Base-by-base conservation (phyloP, 2,888 invertebrate species). In the Chouioia cunea region DNA sequence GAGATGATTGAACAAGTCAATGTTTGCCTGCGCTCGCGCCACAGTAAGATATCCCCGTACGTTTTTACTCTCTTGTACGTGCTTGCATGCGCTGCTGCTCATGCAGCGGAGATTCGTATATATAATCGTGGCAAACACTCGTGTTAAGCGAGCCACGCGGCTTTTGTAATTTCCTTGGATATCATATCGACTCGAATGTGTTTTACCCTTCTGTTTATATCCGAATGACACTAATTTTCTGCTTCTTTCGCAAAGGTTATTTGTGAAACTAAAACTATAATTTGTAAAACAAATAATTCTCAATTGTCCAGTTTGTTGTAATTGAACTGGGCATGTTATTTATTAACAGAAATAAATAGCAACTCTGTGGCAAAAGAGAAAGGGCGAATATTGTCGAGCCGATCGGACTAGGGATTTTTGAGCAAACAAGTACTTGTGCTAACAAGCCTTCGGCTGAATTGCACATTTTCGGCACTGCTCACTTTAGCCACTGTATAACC, bases 1-100 rank as follows among this genome's bases (percentile, higher is more conserved):
- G 79, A 73, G 81, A 84, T 85, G 81, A 84, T 83, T 83, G 82
- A 81, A 81, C 82, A 83, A 83, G 84, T 84, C 84, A 85, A 85
- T 85, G 84, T 85, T 85, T 85, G 83, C 75, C 78, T 76, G 78
- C 76, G 79, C 78, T 74, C 73, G 76, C 66, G 75, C 71, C 57
- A 53, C 23, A n/a, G n/a, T n/a, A n/a, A n/a, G n/a, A n/a, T n/a
- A n/a, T n/a, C n/a, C n/a, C n/a, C n/a, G n/a, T n/a, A n/a, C n/a
- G n/a, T n/a, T n/a, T n/a, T n/a, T n/a, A n/a, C n/a, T n/a, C n/a
- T n/a, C n/a, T n/a, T n/a, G n/a, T n/a, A n/a, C n/a, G n/a, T 27
- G 27, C 27, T 27, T 27, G 27, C 27, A 4, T 36, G 36, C 4
- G n/a, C 48, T 27, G 43, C 48, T 46, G 14, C 22, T 52, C n/a